These are phyloP conservation scores for Apotomis capreana DNA, from an alignment of 2,888 invertebrate genomes.

Conservation along the genomic window DNA sequence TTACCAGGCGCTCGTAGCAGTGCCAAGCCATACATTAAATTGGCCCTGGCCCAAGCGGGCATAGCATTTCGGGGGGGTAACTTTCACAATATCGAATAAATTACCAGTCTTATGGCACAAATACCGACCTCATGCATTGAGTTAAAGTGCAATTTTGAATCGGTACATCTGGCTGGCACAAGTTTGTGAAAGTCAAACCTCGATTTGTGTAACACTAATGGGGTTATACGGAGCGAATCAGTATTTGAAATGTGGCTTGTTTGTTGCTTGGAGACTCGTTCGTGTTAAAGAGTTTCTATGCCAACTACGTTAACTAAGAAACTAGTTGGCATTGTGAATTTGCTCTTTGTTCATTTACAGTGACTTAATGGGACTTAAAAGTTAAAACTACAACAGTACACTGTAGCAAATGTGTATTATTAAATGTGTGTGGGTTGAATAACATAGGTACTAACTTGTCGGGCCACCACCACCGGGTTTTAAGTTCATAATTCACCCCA, in stretches of 20 bases:
- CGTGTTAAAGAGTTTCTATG: slow-evolving; percentile 30
- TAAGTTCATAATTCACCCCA: no score
- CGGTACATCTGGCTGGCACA: not conserved
- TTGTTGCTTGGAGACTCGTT: slow-evolving; percentile 27
- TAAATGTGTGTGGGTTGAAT: no score
- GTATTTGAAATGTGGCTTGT: slow-evolving; percentile 46
- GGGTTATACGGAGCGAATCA: slow-evolving; percentile 62
- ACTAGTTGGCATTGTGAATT: slow-evolving; percentile 5
- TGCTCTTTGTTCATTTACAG: not conserved
- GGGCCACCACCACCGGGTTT: no score
- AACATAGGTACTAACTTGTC: no score
- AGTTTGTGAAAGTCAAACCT: slow-evolving; percentile 12
- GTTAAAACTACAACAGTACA: not conserved
- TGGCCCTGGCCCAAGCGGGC: slow-evolving; percentile 72
- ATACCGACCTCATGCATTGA: not conserved
- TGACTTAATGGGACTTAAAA: not conserved
- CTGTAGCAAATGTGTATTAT: no score
- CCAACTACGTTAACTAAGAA: slow-evolving; percentile 28
- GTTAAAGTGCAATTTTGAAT: not conserved
- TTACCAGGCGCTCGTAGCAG: slow-evolving; percentile 59
- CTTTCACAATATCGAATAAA: slow-evolving; percentile 10
- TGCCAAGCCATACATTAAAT: slow-evolving; percentile 80
- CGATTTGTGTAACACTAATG: slow-evolving; percentile 72
- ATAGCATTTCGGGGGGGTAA: slow-evolving; percentile 51
- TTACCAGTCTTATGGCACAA: not conserved